A percentile compares a stretch with the other conserved stretches of the same genome.
phyloP scores from a whole-genome alignment of 2,797 vertebrate genomes.

The Pipistrellus nathusii region DNA sequence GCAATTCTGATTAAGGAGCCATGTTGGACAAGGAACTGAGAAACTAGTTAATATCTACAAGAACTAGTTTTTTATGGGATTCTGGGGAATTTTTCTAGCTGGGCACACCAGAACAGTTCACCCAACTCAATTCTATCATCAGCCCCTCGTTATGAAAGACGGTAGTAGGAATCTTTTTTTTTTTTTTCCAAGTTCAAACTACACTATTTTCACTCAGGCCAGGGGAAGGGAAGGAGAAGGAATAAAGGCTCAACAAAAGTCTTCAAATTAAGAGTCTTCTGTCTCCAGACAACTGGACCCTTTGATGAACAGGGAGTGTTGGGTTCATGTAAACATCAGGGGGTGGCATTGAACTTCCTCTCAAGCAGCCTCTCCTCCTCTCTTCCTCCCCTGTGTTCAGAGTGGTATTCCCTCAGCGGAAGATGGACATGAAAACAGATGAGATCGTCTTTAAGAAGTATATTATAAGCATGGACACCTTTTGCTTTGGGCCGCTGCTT shows the following conservation, averaged over 20 bases:
- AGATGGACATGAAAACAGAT: slow-evolving; percentile 79
- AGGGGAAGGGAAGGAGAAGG: too few species aligned
- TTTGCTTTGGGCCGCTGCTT: slow-evolving; percentile 96
- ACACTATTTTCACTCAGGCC: background rate
- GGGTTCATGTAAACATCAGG: background rate
- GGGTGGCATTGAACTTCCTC: background rate
- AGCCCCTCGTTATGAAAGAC: background rate
- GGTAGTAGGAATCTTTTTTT: background rate
- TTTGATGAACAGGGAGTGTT: background rate
- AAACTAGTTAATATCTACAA: background rate
- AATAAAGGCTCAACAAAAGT: background rate
- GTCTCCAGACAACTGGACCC: background rate
- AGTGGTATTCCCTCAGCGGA: slow-evolving; percentile 90
- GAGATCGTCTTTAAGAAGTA: slow-evolving; percentile 91
- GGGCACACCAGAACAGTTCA: background rate
- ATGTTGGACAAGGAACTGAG: background rate
- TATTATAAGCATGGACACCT: slow-evolving; percentile 86
- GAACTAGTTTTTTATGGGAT: background rate
- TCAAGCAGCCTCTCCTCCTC: background rate
- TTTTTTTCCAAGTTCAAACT: background rate
- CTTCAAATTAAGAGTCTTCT: background rate
- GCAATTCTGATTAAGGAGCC: background rate
- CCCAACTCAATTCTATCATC: background rate
- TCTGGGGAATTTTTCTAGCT: background rate
- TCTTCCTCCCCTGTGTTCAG: slow-evolving; percentile 83